These are phyloP conservation scores for Megamerina dolium DNA, from an alignment of 2,888 invertebrate genomes.

Conservation along the genomic window DNA sequence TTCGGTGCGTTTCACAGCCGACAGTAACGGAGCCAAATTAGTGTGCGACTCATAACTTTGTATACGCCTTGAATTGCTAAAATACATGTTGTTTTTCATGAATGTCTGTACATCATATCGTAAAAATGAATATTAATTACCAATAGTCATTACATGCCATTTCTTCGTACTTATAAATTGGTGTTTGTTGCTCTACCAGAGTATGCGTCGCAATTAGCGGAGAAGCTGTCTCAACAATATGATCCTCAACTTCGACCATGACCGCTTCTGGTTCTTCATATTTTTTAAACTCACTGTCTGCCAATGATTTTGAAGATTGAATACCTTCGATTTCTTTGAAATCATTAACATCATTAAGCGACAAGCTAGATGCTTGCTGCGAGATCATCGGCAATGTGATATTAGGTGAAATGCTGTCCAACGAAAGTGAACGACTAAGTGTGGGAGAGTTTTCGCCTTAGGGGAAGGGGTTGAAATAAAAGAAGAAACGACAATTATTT, in stretches of 20 bases:
- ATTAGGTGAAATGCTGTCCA: conserved; percentile 65
- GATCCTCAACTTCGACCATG: conserved; percentile 74
- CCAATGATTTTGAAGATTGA: conserved; percentile 37
- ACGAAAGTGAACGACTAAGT: conserved; percentile 69
- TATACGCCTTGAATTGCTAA: conserved; percentile 40
- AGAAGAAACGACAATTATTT: not conserved
- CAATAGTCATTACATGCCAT: conserved; percentile 55
- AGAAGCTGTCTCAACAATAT: conserved; percentile 72
- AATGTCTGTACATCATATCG: not conserved
- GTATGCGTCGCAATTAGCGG: conserved; percentile 62
- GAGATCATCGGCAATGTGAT: conserved; percentile 50
- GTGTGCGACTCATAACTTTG: conserved; percentile 46
- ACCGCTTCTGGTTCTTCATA: conserved; percentile 61
- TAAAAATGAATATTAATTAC: conserved; percentile 35
- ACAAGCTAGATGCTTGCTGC: conserved; percentile 67
- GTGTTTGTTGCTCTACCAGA: conserved; percentile 61
- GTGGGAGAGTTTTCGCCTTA: conserved; percentile 46
- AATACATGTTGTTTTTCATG: not conserved
- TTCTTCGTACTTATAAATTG: conserved; percentile 64
- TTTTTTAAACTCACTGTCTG: conserved; percentile 40
- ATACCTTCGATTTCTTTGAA: conserved; percentile 52
- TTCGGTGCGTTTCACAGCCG: conserved; percentile 38
- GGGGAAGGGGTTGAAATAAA: not conserved
- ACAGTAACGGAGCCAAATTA: conserved; percentile 37
- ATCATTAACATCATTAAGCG: conserved; percentile 67